Evolutionary conservation across 2,888 invertebrate genomes (phyloP), one percentile per base, ranked within the genome.

Genomic region (Chydorus sphaericus): DNA sequence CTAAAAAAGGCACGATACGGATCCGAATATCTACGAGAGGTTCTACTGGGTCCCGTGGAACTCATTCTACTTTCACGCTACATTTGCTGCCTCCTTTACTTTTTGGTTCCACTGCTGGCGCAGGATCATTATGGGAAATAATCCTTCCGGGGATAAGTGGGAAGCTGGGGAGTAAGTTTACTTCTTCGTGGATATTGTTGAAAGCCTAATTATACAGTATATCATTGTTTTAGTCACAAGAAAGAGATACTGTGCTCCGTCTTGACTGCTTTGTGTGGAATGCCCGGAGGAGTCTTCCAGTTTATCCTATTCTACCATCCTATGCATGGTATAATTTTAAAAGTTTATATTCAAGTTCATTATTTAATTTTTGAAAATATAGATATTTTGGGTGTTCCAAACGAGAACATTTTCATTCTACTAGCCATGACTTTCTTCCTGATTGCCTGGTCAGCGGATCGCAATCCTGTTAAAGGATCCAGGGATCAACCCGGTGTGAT

Each of bases 21-120:
- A 75, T 58, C 73, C 74, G 29, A 75, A 73, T 65, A 71, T 74
- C 58, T 73, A 66, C 60, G 85, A 86, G 66, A 75, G 85, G 38
- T 80, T 81, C 68, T 86, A 85, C 69, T 84, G 82, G 81, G 85
- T 87, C 23, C 87, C 87, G 0, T 85, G 83, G 82, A 86, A 82
- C 65, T 85, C 84, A 0, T 87, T 84, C 69, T 86, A 84, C 66
- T 87, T 87, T 73, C 86, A 87, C 66, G 76, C 82, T 0, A 71
- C 82, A 0, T 86, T 86, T 66, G 78, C 84, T 1, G 79, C 81
- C 1, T 80, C 82, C 60, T 82, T 86, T 65, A 77, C 75, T 16
- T 80, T 79, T 65, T 76, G 82, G 65, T 83, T 85, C 67, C 77
- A 78, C 58, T 73, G 74, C 5, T 71, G 75, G 51, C 73, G 81